Percentiles rank a stretch among this genome's conserved stretches.
Evolutionary conservation across 1,140 invertebrate species (phyloP).

Genomic region (Battus philenor): DNA sequence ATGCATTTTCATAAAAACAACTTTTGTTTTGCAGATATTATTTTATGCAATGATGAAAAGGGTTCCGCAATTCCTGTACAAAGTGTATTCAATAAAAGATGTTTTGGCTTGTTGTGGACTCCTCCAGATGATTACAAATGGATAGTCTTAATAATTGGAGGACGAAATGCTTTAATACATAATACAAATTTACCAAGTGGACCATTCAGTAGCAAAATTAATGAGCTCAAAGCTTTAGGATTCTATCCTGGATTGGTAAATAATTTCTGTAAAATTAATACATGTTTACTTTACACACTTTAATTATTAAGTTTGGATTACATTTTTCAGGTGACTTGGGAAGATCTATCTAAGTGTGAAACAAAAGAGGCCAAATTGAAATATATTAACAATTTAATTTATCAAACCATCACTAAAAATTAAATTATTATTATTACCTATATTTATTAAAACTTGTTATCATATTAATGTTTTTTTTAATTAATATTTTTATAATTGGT

Average conservation of each 20-base stretch:
- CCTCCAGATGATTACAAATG: slow-evolving; percentile 65
- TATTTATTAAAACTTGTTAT: too few species aligned
- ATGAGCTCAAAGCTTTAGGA: slow-evolving; percentile 76
- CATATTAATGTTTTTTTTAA: too few species aligned
- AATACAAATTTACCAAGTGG: slow-evolving; percentile 55
- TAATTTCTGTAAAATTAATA: slow-evolving; percentile 16
- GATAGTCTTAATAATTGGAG: slow-evolving; percentile 70
- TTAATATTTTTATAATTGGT: too few species aligned
- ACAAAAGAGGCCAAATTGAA: slow-evolving; percentile 36
- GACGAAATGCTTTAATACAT: slow-evolving; percentile 59
- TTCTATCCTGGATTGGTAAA: slow-evolving; percentile 76
- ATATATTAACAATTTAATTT: slow-evolving; percentile 51
- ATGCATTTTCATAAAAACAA: slow-evolving; percentile 12
- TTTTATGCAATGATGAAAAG: slow-evolving; percentile 71
- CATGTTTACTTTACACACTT: neutral
- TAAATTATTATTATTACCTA: too few species aligned
- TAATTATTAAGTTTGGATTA: neutral
- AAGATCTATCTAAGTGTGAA: slow-evolving; percentile 26
- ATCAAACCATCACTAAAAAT: slow-evolving; percentile 30
- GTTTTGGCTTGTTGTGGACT: slow-evolving; percentile 57
- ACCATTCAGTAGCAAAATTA: slow-evolving; percentile 66
- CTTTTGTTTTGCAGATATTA: slow-evolving; percentile 68
- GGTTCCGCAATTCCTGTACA: slow-evolving; percentile 53
- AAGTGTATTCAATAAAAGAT: slow-evolving; percentile 45
- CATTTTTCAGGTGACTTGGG: slow-evolving; percentile 26